A percentile compares a stretch with the other conserved stretches of the same genome.
Conservation (phyloP, 2,797 vertebrate genomes). For the Gymnoscopelus braueri region DNA sequence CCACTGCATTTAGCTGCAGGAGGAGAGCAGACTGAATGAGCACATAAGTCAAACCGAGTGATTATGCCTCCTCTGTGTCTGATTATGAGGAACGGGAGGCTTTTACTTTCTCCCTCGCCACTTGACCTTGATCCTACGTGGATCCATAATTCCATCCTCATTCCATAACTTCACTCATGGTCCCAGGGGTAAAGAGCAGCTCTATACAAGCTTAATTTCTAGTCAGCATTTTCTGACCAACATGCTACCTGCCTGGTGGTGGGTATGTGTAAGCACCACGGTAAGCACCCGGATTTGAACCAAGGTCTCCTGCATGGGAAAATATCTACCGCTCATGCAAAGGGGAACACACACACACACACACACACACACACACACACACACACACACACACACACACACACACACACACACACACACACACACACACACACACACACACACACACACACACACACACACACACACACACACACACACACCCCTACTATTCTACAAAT, state of each 20-base stretch:
- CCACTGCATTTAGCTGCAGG: background rate
- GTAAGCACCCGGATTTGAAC: too few species aligned
- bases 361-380: too few species aligned
- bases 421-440: background rate
- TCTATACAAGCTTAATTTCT: background rate
- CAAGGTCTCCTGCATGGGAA: too few species aligned
- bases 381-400: too few species aligned
- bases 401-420: too few species aligned
- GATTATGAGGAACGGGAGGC: conserved; percentile 28
- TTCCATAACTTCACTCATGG: conserved; percentile 28
- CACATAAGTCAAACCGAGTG: conserved; percentile 16
- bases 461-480: too few species aligned
- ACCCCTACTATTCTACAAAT: too few species aligned
- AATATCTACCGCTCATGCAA: too few species aligned
- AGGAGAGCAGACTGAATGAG: background rate
- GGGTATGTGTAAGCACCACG: too few species aligned
- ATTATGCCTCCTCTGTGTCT: conserved; percentile 36
- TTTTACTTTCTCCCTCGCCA: conserved; percentile 37
- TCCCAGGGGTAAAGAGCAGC: conserved; percentile 42
- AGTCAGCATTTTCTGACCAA: background rate
- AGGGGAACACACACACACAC: too few species aligned
- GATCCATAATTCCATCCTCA: conserved; percentile 49
- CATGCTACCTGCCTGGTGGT: background rate
- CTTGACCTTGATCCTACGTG: conserved; percentile 64
- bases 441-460: too few species aligned